These are phyloP conservation scores for Eulacestoma nigropectus DNA, from an alignment of 2,113 vertebrate genomes.

Conservation along the genomic window DNA sequence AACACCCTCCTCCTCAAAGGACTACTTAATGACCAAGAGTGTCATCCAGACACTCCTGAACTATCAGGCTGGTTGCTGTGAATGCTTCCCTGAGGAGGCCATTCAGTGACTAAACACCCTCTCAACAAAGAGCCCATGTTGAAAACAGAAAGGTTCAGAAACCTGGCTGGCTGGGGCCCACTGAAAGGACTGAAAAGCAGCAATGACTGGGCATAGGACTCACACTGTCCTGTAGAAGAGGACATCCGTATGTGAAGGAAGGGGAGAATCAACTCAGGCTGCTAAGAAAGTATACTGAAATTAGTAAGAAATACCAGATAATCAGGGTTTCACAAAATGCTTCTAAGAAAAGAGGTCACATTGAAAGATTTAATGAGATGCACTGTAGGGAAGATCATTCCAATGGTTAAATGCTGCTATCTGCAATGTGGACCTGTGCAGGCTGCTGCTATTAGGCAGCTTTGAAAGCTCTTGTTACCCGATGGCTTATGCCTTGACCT, in stretches of 20 bases:
- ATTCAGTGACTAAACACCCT: background rate
- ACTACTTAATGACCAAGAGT: background rate
- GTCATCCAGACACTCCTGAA: background rate
- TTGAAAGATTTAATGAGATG: background rate
- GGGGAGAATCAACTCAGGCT: background rate
- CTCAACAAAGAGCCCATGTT: background rate
- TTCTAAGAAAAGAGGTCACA: background rate
- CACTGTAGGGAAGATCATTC: background rate
- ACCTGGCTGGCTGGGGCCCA: background rate
- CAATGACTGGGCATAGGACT: background rate
- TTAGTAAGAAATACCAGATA: background rate
- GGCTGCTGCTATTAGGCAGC: background rate
- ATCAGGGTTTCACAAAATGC: background rate
- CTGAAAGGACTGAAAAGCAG: background rate
- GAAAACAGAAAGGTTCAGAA: background rate
- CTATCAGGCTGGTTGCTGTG: background rate
- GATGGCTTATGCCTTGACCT: background rate
- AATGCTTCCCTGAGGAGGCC: background rate
- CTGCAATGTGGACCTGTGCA: background rate
- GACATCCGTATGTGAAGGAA: fast-evolving
- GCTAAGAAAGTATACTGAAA: background rate
- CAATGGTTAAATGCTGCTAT: background rate
- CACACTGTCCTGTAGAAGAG: background rate
- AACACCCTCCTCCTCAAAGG: background rate
- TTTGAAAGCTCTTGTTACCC: background rate